phyloP scores from a whole-genome alignment of 2,888 invertebrate genomes.

The Corbicula japonica region DNA sequence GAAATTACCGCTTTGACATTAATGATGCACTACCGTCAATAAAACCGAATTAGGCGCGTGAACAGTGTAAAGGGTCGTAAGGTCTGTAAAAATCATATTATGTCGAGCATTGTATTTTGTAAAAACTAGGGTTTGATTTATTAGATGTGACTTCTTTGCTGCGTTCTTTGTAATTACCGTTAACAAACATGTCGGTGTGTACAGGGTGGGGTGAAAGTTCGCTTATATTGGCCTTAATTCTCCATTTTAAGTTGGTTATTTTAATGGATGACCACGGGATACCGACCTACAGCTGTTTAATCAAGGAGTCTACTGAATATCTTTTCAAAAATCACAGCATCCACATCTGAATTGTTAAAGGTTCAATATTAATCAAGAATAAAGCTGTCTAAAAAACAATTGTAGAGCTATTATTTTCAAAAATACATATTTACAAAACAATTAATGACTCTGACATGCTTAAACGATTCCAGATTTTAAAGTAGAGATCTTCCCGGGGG shows the following conservation, averaged over 20 bases:
- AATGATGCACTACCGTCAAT: conserved; percentile 35
- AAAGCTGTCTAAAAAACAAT: conserved; percentile 57
- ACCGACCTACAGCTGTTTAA: conserved; percentile 50
- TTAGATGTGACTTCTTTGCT: conserved; percentile 50
- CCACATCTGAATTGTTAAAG: conserved; percentile 28
- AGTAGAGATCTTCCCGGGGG: conserved; percentile 31
- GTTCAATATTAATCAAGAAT: conserved; percentile 45
- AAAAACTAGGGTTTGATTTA: conserved; percentile 48
- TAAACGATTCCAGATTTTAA: conserved; percentile 42
- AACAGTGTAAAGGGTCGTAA: conserved; percentile 45
- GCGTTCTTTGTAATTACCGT: conserved; percentile 47
- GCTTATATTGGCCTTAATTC: conserved; percentile 31
- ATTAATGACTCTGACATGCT: conserved; percentile 62
- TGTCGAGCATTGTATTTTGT: conserved; percentile 43
- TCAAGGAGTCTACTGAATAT: conserved; percentile 41
- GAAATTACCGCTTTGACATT: conserved; percentile 29
- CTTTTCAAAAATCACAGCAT: conserved; percentile 56
- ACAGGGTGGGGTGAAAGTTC: conserved; percentile 52
- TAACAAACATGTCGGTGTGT: conserved; percentile 40
- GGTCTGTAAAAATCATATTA: conserved; percentile 54
- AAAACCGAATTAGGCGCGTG: conserved; percentile 53
- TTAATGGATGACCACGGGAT: conserved; percentile 49
- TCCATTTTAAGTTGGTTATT: conserved; percentile 26
- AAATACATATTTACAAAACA: conserved; percentile 66
- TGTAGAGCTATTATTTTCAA: conserved; percentile 41